Conservation (phyloP, 2,888 invertebrate genomes). For the Hydropsyche betteni region DNA sequence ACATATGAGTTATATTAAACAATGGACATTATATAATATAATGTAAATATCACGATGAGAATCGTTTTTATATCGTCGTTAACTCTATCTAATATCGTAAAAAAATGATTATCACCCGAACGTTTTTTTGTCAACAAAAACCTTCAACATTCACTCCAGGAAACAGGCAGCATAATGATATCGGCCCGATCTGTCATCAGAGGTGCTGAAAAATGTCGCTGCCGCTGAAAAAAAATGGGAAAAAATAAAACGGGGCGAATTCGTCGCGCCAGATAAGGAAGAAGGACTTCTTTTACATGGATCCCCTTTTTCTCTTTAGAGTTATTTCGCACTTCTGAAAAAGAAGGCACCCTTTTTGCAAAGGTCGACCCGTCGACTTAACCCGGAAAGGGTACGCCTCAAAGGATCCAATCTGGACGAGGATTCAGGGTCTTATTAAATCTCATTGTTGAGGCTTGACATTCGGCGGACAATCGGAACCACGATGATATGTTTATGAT, state of each 20-base stretch:
- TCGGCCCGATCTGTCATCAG: slow-evolving; percentile 37
- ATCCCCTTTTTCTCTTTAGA: too few species aligned
- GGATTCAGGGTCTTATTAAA: slow-evolving; percentile 18
- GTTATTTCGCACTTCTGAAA: slow-evolving; percentile 21
- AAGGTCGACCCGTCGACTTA: slow-evolving; percentile 7
- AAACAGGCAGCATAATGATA: slow-evolving; percentile 33
- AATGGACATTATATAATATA: too few species aligned
- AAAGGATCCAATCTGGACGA: slow-evolving; percentile 19
- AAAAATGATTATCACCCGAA: too few species aligned
- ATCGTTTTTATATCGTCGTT: too few species aligned
- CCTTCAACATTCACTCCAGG: too few species aligned
- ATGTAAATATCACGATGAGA: too few species aligned
- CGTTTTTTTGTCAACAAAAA: too few species aligned
- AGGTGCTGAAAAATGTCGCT: slow-evolving; percentile 29
- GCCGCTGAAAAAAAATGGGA: neutral
- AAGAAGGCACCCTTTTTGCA: neutral
- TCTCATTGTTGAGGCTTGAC: slow-evolving; percentile 14
- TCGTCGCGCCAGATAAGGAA: slow-evolving; percentile 16
- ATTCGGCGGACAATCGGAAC: too few species aligned
- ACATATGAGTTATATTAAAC: too few species aligned
- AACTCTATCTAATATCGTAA: too few species aligned
- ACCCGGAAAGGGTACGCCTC: slow-evolving; percentile 16
- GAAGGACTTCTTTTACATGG: neutral
- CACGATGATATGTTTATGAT: too few species aligned
- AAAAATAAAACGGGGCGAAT: slow-evolving; percentile 28